A percentile compares a stretch with the other conserved stretches of the same genome.
Conservation (phyloP, 2,888 invertebrate species). For the Eilema sororculum region DNA sequence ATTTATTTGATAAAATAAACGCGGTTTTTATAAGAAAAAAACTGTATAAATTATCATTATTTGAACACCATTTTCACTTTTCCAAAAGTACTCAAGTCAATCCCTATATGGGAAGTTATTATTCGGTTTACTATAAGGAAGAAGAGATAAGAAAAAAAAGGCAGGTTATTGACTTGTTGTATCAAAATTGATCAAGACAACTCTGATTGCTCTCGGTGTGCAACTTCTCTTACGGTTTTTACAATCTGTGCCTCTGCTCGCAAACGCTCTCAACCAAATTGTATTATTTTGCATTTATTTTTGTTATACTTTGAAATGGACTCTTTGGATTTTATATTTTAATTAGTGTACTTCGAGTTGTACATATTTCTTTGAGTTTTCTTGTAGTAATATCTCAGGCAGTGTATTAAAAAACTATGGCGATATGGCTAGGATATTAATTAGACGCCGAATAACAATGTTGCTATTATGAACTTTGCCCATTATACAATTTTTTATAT, state of each 20-base stretch:
- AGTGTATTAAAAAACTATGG: neutral
- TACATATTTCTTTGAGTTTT: constrained; percentile 39
- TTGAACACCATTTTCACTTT: too few species aligned
- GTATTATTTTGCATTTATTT: constrained; percentile 86
- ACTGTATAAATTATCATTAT: too few species aligned
- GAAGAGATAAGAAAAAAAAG: neutral
- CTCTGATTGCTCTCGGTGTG: constrained; percentile 38
- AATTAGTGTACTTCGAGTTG: constrained; percentile 51
- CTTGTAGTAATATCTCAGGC: neutral
- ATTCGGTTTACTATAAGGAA: too few species aligned
- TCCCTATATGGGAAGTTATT: too few species aligned
- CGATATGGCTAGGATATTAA: too few species aligned
- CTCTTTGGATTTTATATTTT: constrained; percentile 49
- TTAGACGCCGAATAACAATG: neutral
- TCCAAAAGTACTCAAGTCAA: too few species aligned
- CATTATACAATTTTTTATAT: neutral
- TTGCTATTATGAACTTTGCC: neutral
- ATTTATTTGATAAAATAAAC: too few species aligned
- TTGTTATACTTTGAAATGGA: constrained; percentile 72
- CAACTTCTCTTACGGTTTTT: constrained; percentile 62
- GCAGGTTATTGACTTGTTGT: neutral
- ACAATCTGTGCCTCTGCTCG: constrained; percentile 69
- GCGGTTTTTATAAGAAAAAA: too few species aligned
- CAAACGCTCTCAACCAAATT: constrained; percentile 80
- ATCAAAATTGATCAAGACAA: neutral